Evolutionary conservation across 2,888 invertebrate genomes (phyloP), one percentile per base, ranked within the genome.

Genomic region (Sisyra terminalis): DNA sequence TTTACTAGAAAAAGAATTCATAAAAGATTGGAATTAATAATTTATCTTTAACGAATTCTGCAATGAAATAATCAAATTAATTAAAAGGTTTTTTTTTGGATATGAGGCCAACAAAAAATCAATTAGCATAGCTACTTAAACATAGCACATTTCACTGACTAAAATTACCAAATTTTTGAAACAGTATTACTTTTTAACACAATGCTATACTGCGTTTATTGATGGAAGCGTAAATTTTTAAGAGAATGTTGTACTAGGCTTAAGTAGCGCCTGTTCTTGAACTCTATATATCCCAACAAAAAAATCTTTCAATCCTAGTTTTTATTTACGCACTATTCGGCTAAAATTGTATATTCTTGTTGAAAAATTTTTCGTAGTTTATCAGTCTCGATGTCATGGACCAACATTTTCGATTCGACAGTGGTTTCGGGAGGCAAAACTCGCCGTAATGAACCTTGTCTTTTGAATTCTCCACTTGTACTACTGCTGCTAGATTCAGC

Each of bases 331-430:
- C 74, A 92, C 90, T 89, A 93, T 68, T 93, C 92, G 3, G 89
- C 86, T 62, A 92, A 74, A 51, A 92, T 79, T 52, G 83, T 78
- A 55, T 92, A 92, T 62, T 93, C 92, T 58, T 87, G 82, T 55
- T 86, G 78, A 58, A 82, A 84, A 50, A 78, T 72, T 36, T 78
- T 75, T 58, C 83, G 76, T 44, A 79, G 63, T 57, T 78, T 80
- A 45, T 70, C 72, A 46, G 69, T 62, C 56, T 65, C 66, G 44
- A 67, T 62, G 60, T 66, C 54, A 60, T 69, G 68, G 15, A 69
- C 68, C 43, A 73, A 68, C 66, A 74, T 59, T 60, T 73, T 70
- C 57, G 77, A 64, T 57, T 75, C 64, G 39, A 67, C 64, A 50
- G 63, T 60, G 2, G 61, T 63, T 43, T 66, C 65, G 7, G 65